These are phyloP conservation scores for Nycticebus coucang DNA, from an alignment of 2,113 vertebrate species.

Conservation along the genomic window DNA sequence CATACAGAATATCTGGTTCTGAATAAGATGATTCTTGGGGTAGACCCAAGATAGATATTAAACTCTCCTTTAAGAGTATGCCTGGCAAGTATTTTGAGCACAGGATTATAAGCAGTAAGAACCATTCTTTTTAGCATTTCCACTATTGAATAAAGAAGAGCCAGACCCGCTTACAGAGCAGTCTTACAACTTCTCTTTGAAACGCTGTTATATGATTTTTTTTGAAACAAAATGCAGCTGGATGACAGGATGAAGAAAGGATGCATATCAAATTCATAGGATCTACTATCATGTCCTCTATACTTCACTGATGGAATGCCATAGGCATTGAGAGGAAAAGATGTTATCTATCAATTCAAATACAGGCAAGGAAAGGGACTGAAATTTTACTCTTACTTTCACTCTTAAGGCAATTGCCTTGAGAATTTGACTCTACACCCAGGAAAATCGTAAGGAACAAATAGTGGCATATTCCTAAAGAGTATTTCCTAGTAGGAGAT, in stretches of 20 bases:
- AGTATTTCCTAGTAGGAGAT: constrained; percentile 47
- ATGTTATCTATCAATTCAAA: neutral
- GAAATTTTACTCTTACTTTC: constrained; percentile 36
- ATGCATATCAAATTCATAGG: neutral
- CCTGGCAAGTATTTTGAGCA: constrained; percentile 29
- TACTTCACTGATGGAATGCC: neutral
- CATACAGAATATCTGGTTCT: neutral
- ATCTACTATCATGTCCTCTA: neutral
- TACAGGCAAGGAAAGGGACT: neutral
- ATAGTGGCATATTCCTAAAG: constrained; percentile 15
- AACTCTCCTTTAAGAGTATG: constrained; percentile 17
- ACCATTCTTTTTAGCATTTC: constrained; percentile 24
- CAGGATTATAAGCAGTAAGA: constrained; percentile 20
- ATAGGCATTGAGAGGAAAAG: constrained; percentile 16
- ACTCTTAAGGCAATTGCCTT: neutral
- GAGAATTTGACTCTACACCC: neutral
- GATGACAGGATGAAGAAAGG: neutral
- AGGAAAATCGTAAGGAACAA: neutral
- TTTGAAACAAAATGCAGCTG: neutral
- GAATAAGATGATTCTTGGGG: constrained; percentile 31
- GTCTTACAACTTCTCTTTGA: constrained; percentile 22
- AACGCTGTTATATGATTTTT: constrained; percentile 29
- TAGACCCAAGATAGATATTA: constrained; percentile 43
- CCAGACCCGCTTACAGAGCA: neutral
- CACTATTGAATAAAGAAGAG: neutral